Conservation (phyloP, 30 jellyfish, hydroid and myxozoan species). For the Hydra vulgaris region DNA sequence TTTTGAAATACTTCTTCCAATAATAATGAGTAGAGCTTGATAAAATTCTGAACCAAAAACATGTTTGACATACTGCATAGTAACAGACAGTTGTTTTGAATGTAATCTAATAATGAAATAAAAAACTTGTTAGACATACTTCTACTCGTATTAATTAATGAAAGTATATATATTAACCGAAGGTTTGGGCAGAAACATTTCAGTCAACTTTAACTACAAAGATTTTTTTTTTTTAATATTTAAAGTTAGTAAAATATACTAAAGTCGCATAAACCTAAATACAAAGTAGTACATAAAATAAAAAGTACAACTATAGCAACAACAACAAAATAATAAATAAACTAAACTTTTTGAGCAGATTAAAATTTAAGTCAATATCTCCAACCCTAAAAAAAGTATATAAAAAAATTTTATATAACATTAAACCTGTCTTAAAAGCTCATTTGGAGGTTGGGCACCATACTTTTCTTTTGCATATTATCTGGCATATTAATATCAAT, state of each 20-base stretch:
- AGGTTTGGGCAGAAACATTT: too few species aligned
- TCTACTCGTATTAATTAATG: too few species aligned
- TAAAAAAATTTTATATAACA: background rate
- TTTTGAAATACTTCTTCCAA: conserved; percentile 76
- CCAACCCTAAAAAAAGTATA: background rate
- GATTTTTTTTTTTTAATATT: too few species aligned
- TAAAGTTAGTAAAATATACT: too few species aligned
- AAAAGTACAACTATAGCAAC: too few species aligned
- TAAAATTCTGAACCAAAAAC: conserved; percentile 72
- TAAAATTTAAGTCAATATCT: background rate
- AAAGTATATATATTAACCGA: too few species aligned
- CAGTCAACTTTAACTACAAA: too few species aligned
- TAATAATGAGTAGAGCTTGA: conserved; percentile 73
- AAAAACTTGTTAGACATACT: too few species aligned
- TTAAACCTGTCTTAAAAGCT: conserved; percentile 71
- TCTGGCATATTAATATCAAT: conserved; percentile 95
- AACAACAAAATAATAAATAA: too few species aligned
- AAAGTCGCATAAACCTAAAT: too few species aligned
- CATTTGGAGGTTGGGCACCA: conserved; percentile 99
- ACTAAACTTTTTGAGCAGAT: too few species aligned
- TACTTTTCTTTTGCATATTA: conserved; percentile 98
- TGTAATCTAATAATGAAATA: conserved; percentile 41
- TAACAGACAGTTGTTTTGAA: conserved; percentile 69
- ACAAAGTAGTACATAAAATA: too few species aligned
- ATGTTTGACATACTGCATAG: conserved; percentile 64